Percentiles rank a stretch among this genome's conserved stretches.
phyloP scores from a whole-genome alignment of 1,140 invertebrate species.

The Steinernema feltiae region DNA sequence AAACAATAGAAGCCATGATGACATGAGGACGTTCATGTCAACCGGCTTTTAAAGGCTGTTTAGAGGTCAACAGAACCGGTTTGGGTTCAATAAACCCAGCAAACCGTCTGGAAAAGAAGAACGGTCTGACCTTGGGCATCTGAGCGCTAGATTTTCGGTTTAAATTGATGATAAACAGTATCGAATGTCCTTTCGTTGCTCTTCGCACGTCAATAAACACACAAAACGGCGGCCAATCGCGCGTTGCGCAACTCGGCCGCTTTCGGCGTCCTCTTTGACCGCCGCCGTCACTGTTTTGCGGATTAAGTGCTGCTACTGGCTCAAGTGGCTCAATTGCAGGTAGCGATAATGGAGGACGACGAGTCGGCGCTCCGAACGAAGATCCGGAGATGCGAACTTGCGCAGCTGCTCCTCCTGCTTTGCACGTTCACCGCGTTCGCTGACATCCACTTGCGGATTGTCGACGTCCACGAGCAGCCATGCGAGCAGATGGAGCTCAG shows the following conservation, averaged over 20 bases:
- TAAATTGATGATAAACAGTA: neutral
- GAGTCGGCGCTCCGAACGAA: neutral
- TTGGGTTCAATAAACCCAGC: too few relatives aligned
- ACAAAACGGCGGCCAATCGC: neutral
- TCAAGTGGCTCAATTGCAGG: too few relatives aligned
- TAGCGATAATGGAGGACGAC: neutral
- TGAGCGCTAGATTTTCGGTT: too few relatives aligned
- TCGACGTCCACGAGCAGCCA: constrained; percentile 14
- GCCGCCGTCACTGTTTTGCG: neutral
- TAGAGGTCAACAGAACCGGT: too few relatives aligned
- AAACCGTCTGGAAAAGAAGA: too few relatives aligned
- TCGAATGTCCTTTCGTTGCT: neutral
- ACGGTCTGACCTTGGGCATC: too few relatives aligned
- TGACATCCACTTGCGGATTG: constrained; percentile 36
- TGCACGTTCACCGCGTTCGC: constrained; percentile 35
- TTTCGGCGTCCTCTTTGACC: neutral
- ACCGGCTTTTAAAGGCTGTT: too few relatives aligned
- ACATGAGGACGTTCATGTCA: too few relatives aligned
- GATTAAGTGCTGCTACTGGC: neutral
- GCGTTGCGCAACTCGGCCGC: neutral
- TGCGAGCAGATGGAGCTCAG: constrained; percentile 16
- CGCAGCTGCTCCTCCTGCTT: neutral
- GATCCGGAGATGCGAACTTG: neutral
- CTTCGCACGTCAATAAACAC: neutral
- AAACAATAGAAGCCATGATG: too few relatives aligned